Conservation (phyloP, 2,113 vertebrate species). For the Naja naja region DNA sequence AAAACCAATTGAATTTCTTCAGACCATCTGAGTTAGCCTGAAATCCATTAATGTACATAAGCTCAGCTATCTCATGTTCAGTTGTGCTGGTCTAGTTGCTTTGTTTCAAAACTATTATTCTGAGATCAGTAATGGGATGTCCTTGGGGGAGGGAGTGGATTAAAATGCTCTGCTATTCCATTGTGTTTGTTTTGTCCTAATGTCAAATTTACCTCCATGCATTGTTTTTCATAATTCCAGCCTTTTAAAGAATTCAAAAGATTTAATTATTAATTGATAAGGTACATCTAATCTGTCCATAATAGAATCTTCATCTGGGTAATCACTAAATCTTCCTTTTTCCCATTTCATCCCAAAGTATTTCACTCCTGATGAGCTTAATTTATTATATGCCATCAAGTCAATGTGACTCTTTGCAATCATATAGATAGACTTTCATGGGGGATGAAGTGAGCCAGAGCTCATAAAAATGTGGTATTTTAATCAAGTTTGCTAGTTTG, state of each 20-base stretch:
- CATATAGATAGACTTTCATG: background rate
- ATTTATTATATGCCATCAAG: background rate
- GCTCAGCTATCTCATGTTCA: background rate
- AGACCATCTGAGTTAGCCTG: background rate
- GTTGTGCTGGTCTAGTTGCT: background rate
- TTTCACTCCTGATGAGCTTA: background rate
- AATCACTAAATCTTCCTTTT: background rate
- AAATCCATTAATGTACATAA: background rate
- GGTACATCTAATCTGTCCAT: background rate
- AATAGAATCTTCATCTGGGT: background rate
- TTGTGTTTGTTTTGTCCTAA: background rate
- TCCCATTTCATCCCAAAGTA: background rate
- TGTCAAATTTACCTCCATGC: background rate
- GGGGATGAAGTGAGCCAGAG: background rate
- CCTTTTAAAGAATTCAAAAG: background rate
- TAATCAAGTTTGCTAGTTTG: background rate
- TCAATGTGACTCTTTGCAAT: background rate
- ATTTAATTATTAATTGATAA: background rate
- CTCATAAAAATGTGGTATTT: background rate
- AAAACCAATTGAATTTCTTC: background rate
- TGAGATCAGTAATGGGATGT: background rate
- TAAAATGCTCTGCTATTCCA: background rate
- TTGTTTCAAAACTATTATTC: background rate
- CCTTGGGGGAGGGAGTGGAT: background rate
- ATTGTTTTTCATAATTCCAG: background rate